These are phyloP conservation scores for Fragum fragum DNA, from an alignment of 2,888 invertebrate genomes.

Conservation along the genomic window DNA sequence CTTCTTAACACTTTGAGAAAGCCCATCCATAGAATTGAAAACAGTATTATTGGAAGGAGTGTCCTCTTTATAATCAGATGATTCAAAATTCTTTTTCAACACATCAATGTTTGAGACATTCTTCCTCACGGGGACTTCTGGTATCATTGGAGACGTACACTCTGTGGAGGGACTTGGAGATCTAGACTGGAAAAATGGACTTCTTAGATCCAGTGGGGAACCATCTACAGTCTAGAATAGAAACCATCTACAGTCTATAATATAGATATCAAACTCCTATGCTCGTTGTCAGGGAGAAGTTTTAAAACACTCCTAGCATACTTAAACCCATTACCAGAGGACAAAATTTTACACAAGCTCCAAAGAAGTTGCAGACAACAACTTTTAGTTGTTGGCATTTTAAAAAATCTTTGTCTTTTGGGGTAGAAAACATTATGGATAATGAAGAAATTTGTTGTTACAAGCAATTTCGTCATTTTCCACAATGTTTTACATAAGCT, in stretches of 20 bases:
- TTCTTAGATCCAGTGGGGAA: slow-evolving; percentile 7
- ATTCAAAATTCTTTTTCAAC: not conserved
- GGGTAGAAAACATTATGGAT: no score
- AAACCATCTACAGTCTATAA: not conserved
- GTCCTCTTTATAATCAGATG: not conserved
- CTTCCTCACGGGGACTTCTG: slow-evolving; percentile 1
- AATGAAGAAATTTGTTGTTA: no score
- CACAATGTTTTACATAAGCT: no score
- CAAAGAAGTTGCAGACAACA: no score
- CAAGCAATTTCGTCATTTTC: no score
- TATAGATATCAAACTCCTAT: no score
- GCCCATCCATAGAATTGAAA: not conserved
- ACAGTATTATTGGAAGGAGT: not conserved
- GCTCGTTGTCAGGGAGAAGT: no score
- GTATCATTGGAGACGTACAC: not conserved
- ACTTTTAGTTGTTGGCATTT: no score
- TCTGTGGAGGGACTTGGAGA: slow-evolving; percentile 10
- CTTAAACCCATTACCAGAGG: no score
- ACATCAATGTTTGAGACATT: slow-evolving; percentile 3
- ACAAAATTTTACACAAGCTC: no score
- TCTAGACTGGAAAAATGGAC: not conserved
- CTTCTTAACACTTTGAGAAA: not conserved
- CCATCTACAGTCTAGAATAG: slow-evolving; percentile 9
- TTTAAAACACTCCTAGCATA: no score
- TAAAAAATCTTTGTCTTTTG: no score